Percentiles rank a stretch among this genome's conserved stretches.
phyloP scores from a whole-genome alignment of 2,888 invertebrate species.

The Gari tellinella region DNA sequence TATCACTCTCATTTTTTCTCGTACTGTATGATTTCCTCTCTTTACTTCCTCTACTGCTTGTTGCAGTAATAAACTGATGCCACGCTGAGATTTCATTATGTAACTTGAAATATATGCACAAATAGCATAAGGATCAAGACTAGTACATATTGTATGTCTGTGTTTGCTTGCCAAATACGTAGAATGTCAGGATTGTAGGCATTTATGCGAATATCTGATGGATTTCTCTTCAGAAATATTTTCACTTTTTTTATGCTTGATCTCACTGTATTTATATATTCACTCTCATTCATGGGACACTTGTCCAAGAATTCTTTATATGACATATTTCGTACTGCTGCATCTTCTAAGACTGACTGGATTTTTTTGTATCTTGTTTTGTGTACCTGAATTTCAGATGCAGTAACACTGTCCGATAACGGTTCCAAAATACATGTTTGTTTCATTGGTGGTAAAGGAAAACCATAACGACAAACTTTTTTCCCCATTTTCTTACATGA shows the following conservation, averaged over 20 bases:
- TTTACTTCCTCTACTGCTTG: constrained; percentile 51
- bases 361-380: constrained; percentile 20
- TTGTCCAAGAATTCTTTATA: constrained; percentile 11
- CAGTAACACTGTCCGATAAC: constrained; percentile 13
- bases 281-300: constrained; percentile 22
- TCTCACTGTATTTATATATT: constrained; percentile 26
- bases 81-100: constrained; percentile 56
- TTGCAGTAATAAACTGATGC: constrained; percentile 56
- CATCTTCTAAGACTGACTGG: constrained; percentile 12
- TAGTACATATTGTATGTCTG: constrained; percentile 47
- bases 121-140: constrained; percentile 43
- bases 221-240: constrained; percentile 28
- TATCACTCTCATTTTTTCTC: constrained; percentile 48
- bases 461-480: constrained; percentile 38
- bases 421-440: constrained; percentile 47
- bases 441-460: constrained; percentile 50
- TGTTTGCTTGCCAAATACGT: constrained; percentile 50
- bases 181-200: constrained; percentile 40
- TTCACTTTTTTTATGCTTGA: constrained; percentile 34
- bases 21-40: constrained; percentile 40
- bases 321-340: no score
- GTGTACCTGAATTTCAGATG: not conserved
- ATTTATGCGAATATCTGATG: constrained; percentile 33
- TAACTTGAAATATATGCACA: constrained; percentile 56
- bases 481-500: constrained; percentile 30